Evolutionary conservation across 2,113 vertebrate genomes (phyloP).

Genomic region (Ammodytes dubius): DNA sequence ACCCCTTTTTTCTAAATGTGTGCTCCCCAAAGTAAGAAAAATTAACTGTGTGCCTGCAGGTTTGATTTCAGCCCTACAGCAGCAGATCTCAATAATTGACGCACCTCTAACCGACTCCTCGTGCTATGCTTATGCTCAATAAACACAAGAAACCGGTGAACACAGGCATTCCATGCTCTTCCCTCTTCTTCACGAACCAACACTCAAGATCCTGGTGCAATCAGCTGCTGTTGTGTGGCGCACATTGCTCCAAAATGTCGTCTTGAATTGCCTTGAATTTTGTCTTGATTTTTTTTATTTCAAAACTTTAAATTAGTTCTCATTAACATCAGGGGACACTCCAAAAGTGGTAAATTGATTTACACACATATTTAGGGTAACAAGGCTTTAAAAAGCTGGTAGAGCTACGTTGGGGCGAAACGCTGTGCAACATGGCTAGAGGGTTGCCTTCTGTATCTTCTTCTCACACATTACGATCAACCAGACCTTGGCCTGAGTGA

Average conservation of each 20-base stretch:
- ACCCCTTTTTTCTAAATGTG: background rate
- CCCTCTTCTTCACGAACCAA: too few species aligned
- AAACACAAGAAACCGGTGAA: background rate
- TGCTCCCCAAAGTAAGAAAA: background rate
- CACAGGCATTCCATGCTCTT: background rate
- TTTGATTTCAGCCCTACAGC: background rate
- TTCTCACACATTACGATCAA: conserved; percentile 25
- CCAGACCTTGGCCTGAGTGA: conserved; percentile 21
- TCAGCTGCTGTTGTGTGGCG: background rate
- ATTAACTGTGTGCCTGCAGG: background rate
- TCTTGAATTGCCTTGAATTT: too few species aligned
- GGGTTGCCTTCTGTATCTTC: conserved; percentile 10
- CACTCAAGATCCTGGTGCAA: background rate
- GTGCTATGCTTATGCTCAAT: too few species aligned
- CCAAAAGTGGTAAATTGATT: conserved; percentile 18
- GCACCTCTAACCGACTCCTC: background rate
- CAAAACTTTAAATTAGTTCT: background rate
- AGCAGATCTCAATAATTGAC: background rate
- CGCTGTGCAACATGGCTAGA: background rate
- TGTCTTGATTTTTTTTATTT: background rate
- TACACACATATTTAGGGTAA: conserved; percentile 3
- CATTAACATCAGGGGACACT: background rate
- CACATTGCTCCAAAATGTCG: background rate
- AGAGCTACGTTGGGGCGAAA: background rate
- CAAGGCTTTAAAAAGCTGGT: background rate